Percentiles rank a stretch among this genome's conserved stretches.
These are phyloP conservation scores for Heptranchias perlo DNA, from an alignment of 2,113 vertebrate species.

Conservation along the genomic window DNA sequence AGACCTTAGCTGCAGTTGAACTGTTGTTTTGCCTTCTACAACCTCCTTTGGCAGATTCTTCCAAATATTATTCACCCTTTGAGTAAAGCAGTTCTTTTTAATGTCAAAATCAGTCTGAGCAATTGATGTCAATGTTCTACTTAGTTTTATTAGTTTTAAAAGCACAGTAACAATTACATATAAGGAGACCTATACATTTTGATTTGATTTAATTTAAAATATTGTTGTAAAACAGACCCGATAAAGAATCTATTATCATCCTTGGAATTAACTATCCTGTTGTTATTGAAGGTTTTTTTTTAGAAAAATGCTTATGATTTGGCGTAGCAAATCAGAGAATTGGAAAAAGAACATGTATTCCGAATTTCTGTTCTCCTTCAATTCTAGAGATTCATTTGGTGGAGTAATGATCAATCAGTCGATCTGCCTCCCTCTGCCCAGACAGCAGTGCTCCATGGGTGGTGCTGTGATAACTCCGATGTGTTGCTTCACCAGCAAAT, in stretches of 20 bases:
- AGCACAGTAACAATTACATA: not conserved
- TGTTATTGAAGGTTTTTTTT: not conserved
- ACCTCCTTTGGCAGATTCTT: not conserved
- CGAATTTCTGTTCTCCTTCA: not conserved
- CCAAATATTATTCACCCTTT: not conserved
- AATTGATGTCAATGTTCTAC: not conserved
- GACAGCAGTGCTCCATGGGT: not conserved
- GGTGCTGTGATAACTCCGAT: constrained; percentile 25
- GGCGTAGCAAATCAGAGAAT: not conserved
- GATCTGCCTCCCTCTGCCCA: not conserved
- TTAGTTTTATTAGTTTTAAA: not conserved
- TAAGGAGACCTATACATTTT: not conserved
- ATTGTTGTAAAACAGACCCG: not conserved
- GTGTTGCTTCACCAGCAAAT: constrained; percentile 13
- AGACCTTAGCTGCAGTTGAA: not conserved
- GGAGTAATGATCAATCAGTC: not conserved
- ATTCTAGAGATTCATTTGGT: not conserved
- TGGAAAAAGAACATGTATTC: not conserved
- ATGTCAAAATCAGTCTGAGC: not conserved
- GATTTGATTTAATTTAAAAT: not conserved
- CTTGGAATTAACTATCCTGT: not conserved
- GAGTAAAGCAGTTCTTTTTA: not conserved
- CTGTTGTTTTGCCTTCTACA: not conserved
- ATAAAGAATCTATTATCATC: not conserved
- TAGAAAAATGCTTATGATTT: not conserved